Evolutionary conservation across 2,113 vertebrate genomes (phyloP).

Genomic region (Sinocyclocheilus grahami): DNA sequence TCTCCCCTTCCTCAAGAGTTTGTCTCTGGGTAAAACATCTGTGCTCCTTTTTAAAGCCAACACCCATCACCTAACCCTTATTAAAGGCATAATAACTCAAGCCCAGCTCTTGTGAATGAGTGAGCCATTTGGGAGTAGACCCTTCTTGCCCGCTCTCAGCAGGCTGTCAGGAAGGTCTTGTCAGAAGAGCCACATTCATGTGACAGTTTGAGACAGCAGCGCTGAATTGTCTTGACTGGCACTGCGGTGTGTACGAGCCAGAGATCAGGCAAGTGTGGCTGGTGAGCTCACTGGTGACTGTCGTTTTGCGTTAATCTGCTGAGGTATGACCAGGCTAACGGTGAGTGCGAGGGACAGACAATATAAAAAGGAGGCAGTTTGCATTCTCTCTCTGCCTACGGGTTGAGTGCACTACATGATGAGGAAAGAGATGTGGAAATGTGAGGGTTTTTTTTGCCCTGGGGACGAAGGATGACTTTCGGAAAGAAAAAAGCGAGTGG

Average conservation of each 20-base stretch:
- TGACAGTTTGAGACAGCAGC: constrained; percentile 50
- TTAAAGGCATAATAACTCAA: constrained; percentile 30
- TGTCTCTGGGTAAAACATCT: constrained; percentile 35
- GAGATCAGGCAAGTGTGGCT: constrained; percentile 42
- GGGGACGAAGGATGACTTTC: constrained; percentile 14
- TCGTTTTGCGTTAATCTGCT: constrained; percentile 46
- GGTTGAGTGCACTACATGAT: constrained; percentile 22
- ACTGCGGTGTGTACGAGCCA: constrained; percentile 36
- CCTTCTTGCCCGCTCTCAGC: constrained; percentile 42
- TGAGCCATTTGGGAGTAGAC: constrained; percentile 46
- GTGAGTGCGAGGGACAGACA: constrained; percentile 34
- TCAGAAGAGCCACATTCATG: constrained; percentile 53
- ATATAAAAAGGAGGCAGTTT: constrained; percentile 31
- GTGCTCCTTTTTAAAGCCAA: constrained; percentile 34
- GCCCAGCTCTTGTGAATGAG: constrained; percentile 39
- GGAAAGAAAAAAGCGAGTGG: constrained; percentile 27
- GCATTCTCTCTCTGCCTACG: constrained; percentile 8
- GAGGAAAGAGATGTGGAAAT: constrained; percentile 41
- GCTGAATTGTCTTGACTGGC: constrained; percentile 51
- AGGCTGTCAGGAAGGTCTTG: constrained; percentile 45
- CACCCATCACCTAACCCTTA: constrained; percentile 36
- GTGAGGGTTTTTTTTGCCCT: constrained; percentile 12
- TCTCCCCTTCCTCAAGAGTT: constrained; percentile 22
- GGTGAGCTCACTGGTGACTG: constrained; percentile 43
- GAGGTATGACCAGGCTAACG: constrained; percentile 26